Percentiles rank a stretch among this genome's conserved stretches.
These are phyloP conservation scores for Myioborus melanocephalus DNA, from an alignment of 2,797 vertebrate genomes.

Conservation along the genomic window DNA sequence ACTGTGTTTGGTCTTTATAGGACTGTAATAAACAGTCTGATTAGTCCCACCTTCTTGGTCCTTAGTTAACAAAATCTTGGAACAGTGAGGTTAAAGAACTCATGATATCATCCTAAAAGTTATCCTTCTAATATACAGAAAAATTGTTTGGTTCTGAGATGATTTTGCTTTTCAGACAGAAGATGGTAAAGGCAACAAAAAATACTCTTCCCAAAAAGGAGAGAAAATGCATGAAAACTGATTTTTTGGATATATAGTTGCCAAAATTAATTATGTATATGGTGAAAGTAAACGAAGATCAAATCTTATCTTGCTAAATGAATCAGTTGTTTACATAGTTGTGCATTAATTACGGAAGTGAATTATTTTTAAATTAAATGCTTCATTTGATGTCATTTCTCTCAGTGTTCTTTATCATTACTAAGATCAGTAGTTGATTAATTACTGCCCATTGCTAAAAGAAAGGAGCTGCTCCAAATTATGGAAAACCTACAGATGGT, in stretches of 20 bases:
- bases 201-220: background rate
- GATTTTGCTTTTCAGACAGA: background rate
- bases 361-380: background rate
- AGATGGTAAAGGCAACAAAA: background rate
- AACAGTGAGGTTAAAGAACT: background rate
- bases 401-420: background rate
- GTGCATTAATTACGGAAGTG: background rate
- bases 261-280: background rate
- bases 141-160: background rate
- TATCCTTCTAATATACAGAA: background rate
- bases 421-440: background rate
- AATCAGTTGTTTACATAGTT: background rate
- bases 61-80: background rate
- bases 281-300: background rate
- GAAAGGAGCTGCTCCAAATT: background rate
- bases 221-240: background rate
- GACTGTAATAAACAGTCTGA: background rate
- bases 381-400: background rate
- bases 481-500: background rate
- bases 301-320: background rate
- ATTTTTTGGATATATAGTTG: background rate
- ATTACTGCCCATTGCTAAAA: background rate
- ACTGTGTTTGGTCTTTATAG: background rate
- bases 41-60: background rate
- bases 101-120: background rate